Evolutionary conservation across 2,888 invertebrate genomes (phyloP).

Genomic region (Orchestes rusci): DNA sequence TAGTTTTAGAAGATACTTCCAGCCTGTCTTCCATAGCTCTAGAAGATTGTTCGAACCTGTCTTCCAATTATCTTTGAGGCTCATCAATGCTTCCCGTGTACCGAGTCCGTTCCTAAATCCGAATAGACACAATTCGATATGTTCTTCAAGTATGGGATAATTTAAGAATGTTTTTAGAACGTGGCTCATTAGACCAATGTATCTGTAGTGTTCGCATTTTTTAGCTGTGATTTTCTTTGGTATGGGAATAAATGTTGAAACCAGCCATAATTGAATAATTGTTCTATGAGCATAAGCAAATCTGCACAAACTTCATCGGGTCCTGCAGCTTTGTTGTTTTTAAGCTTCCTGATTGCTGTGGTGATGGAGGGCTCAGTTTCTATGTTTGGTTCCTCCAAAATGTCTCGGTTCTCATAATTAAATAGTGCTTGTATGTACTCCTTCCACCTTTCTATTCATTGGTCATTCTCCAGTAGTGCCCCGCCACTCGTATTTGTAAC

Average conservation of each 20-base stretch:
- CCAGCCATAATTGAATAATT: not conserved
- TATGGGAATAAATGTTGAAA: slow-evolving; percentile 2
- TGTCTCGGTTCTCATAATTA: no score
- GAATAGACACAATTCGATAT: not conserved
- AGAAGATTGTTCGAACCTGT: no score
- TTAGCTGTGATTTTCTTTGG: not conserved
- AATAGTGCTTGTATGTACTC: not conserved
- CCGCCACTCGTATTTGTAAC: no score
- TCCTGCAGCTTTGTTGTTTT: not conserved
- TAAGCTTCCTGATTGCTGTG: not conserved
- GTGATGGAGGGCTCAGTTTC: not conserved
- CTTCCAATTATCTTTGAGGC: no score
- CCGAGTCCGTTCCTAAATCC: slow-evolving; percentile 4
- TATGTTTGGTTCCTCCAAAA: not conserved
- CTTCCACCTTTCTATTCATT: not conserved
- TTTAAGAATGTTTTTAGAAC: no score
- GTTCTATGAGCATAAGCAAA: not conserved
- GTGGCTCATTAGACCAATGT: no score
- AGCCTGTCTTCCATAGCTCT: no score
- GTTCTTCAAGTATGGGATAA: no score
- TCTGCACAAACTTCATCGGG: no score
- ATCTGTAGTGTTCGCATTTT: no score
- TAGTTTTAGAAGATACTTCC: no score
- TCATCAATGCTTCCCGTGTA: slow-evolving; percentile 2
- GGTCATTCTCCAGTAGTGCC: not conserved